These are phyloP conservation scores for Protonemura montana DNA, from an alignment of 2,888 invertebrate species.

Conservation along the genomic window DNA sequence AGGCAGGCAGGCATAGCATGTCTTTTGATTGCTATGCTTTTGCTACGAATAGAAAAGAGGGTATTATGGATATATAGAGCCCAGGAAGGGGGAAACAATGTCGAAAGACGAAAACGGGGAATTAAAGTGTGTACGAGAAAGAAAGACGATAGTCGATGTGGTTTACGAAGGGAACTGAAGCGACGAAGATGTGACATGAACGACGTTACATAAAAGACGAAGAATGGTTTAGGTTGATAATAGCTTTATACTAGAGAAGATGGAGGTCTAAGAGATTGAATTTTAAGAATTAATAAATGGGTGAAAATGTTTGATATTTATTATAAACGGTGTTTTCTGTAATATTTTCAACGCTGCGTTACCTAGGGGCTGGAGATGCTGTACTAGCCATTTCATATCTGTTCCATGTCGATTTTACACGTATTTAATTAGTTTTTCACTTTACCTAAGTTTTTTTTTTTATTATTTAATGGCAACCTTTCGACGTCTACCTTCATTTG, in stretches of 20 bases:
- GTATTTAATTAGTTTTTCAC: too few relatives aligned
- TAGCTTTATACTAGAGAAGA: not conserved
- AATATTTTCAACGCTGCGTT: too few relatives aligned
- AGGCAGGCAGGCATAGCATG: not conserved
- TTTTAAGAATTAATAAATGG: slow-evolving; percentile 12
- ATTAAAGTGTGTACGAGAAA: not conserved
- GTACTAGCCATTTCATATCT: too few relatives aligned
- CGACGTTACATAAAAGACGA: slow-evolving; percentile 1
- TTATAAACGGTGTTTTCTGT: not conserved
- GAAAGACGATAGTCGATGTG: not conserved
- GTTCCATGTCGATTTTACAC: too few relatives aligned
- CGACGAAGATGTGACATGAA: not conserved
- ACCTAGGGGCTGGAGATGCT: too few relatives aligned
- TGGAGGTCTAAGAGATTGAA: not conserved
- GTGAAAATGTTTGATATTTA: not conserved
- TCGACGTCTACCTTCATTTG: too few relatives aligned
- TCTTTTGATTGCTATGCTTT: slow-evolving; percentile 10
- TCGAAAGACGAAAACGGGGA: not conserved
- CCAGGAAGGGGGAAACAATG: slow-evolving; percentile 5
- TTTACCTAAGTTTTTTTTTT: too few relatives aligned
- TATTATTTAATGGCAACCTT: too few relatives aligned
- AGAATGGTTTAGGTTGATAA: not conserved
- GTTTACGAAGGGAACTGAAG: not conserved
- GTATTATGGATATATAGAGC: not conserved
- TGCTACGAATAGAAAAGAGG: slow-evolving; percentile 20